These are phyloP conservation scores for Agelas oroides DNA, from an alignment of 37 sponge, comb jelly and placozoan genomes.

Conservation along the genomic window DNA sequence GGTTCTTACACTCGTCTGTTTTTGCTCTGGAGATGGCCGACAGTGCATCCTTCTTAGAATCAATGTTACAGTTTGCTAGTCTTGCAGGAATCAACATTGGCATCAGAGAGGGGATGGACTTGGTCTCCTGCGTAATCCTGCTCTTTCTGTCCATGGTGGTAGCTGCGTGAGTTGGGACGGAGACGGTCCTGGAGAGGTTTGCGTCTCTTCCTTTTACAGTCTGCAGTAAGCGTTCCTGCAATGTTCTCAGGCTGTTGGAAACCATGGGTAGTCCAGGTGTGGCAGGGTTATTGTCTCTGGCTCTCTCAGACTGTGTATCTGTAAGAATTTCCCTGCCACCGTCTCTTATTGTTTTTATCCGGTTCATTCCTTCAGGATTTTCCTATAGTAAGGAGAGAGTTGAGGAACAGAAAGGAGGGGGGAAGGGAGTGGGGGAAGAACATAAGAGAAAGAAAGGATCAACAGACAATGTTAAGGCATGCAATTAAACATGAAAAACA, in stretches of 20 bases:
- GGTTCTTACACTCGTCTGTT: slow-evolving; percentile 63
- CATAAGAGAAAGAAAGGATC: neutral
- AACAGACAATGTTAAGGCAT: too few species aligned
- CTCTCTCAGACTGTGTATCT: too few species aligned
- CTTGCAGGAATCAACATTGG: neutral
- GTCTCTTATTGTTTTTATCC: neutral
- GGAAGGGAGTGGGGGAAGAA: neutral
- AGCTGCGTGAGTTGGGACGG: neutral
- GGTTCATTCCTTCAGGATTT: neutral
- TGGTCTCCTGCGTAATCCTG: neutral
- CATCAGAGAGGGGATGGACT: neutral
- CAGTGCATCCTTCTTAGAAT: slow-evolving; percentile 66
- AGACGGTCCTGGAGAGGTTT: too few species aligned
- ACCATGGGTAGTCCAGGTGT: too few species aligned
- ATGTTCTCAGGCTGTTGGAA: too few species aligned
- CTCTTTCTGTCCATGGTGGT: neutral
- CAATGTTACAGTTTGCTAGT: slow-evolving; percentile 32
- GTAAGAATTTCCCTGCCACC: too few species aligned
- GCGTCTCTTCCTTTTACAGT: too few species aligned
- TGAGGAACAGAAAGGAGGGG: neutral
- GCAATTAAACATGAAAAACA: neutral
- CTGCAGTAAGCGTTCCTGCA: too few species aligned
- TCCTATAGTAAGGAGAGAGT: neutral
- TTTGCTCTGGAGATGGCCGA: slow-evolving; percentile 82
- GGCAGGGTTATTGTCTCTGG: too few species aligned